Conservation (phyloP, 1,140 invertebrate species). For the Trinorchestia longiramus region DNA sequence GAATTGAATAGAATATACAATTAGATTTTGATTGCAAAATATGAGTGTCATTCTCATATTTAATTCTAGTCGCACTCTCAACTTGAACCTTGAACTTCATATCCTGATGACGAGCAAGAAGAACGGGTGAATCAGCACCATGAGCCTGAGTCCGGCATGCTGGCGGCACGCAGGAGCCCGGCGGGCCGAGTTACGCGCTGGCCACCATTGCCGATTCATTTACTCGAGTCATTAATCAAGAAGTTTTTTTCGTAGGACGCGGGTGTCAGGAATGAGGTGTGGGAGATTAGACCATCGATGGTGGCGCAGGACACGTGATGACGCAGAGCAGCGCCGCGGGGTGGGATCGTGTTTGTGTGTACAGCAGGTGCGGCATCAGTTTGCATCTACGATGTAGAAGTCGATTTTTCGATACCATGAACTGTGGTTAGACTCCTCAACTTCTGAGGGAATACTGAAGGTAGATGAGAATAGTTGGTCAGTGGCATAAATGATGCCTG, state of each 20-base stretch:
- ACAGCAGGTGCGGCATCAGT: neutral
- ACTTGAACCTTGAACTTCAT: neutral
- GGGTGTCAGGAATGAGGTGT: constrained; percentile 53
- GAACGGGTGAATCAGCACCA: neutral
- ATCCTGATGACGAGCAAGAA: neutral
- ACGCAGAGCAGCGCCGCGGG: neutral
- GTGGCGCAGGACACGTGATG: constrained; percentile 24
- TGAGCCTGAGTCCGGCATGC: neutral
- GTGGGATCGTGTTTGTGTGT: neutral
- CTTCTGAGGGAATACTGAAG: neutral
- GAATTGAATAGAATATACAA: no score
- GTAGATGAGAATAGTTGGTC: neutral
- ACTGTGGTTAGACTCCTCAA: neutral
- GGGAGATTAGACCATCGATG: constrained; percentile 52
- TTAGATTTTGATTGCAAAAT: neutral
- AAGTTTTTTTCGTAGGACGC: constrained; percentile 25
- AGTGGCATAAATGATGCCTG: neutral
- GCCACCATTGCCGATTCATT: constrained; percentile 30
- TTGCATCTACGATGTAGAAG: neutral
- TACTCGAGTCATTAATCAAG: constrained; percentile 51
- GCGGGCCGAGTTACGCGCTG: constrained; percentile 19
- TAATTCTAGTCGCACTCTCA: neutral
- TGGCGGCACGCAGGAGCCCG: neutral
- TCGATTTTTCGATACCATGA: neutral
- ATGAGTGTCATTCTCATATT: neutral